These are phyloP conservation scores for Drosophila nr. medialis DNA, from an alignment of 2,888 invertebrate genomes.

Conservation along the genomic window DNA sequence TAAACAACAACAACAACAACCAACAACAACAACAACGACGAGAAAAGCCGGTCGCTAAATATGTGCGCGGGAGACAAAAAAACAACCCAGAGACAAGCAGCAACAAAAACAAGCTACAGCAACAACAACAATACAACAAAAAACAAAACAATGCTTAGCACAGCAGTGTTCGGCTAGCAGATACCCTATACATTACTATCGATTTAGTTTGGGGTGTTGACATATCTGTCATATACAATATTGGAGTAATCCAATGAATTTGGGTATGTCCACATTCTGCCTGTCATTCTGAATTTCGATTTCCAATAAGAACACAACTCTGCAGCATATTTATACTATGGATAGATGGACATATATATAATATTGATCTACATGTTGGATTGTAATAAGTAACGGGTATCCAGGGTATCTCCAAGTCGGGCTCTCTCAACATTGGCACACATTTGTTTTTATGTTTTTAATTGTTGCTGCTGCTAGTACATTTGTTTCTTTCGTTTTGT, in stretches of 20 bases:
- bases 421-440: neutral
- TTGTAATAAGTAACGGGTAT: neutral
- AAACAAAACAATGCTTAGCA: neutral
- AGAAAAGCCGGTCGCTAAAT: constrained; percentile 37
- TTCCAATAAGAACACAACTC: neutral
- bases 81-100: neutral
- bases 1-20: constrained; percentile 17
- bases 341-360: neutral
- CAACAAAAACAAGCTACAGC: constrained; percentile 1
- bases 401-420: neutral
- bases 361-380: neutral
- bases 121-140: neutral
- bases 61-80: constrained; percentile 13
- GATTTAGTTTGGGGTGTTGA: neutral
- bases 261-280: neutral
- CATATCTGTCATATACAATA: too few relatives aligned
- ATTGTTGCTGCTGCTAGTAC: neutral
- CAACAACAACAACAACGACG: constrained; percentile 6
- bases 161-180: neutral
- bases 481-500: neutral
- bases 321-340: too few relatives aligned
- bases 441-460: neutral
- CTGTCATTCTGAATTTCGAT: neutral
- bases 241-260: neutral
- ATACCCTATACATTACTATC: constrained; percentile 7